Conservation (phyloP, 1,140 invertebrate species). For the Eumeta japonica region DNA sequence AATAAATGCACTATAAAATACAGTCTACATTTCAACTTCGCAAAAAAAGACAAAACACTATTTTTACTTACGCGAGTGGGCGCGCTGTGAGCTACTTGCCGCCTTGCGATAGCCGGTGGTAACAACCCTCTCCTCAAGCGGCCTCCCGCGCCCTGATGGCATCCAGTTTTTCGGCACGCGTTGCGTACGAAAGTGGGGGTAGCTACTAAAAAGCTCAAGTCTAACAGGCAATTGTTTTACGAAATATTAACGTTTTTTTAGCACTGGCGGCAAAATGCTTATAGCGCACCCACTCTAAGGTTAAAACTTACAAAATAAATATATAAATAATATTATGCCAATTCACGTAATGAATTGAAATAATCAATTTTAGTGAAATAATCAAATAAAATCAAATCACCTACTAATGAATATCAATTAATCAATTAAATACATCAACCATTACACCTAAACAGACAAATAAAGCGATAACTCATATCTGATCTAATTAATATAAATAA, state of each 20-base stretch:
- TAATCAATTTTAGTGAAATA: too few relatives aligned
- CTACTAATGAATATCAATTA: too few relatives aligned
- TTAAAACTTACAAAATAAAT: too few relatives aligned
- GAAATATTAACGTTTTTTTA: not conserved
- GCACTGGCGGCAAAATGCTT: too few relatives aligned
- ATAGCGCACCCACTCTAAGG: slow-evolving; percentile 1
- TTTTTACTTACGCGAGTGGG: not conserved
- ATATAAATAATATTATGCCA: too few relatives aligned
- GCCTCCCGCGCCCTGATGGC: not conserved
- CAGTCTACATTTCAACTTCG: not conserved
- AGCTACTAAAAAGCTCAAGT: not conserved
- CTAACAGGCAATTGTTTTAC: not conserved
- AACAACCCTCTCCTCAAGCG: not conserved
- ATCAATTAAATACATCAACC: too few relatives aligned
- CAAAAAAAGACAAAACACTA: not conserved
- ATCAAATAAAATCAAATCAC: too few relatives aligned
- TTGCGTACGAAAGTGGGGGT: not conserved
- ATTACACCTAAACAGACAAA: too few relatives aligned
- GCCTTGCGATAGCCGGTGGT: not conserved
- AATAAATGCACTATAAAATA: slow-evolving; percentile 1
- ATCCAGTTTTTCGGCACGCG: not conserved
- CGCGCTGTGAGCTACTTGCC: not conserved
- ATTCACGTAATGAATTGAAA: too few relatives aligned
- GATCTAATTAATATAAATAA: too few relatives aligned
- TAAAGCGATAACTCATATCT: too few relatives aligned